Evolutionary conservation across 2,888 invertebrate genomes (phyloP).

Genomic region (Hoplodrina ambigua): DNA sequence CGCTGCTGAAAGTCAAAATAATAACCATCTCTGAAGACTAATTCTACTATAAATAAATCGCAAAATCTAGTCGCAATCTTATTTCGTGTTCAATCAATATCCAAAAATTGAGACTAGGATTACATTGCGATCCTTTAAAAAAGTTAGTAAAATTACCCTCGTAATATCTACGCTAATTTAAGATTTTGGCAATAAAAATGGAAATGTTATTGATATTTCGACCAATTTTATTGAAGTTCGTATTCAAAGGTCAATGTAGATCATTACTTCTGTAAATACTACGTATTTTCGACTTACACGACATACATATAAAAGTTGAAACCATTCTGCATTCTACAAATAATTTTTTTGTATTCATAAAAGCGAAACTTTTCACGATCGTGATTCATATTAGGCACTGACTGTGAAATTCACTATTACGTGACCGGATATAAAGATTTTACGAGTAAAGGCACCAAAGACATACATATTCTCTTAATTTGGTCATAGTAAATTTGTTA

Average conservation of each 20-base stretch:
- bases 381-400: slow-evolving; percentile 51
- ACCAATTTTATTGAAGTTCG: neutral
- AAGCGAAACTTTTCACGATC: slow-evolving; percentile 45
- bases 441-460: slow-evolving; percentile 10
- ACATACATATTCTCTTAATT: slow-evolving; percentile 36
- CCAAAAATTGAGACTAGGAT: too few relatives aligned
- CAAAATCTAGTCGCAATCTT: too few relatives aligned
- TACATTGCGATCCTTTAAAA: too few relatives aligned
- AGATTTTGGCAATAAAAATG: too few relatives aligned
- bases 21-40: too few relatives aligned
- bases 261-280: too few relatives aligned
- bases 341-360: slow-evolving; percentile 32
- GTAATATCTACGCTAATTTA: too few relatives aligned
- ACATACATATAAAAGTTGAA: neutral
- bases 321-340: slow-evolving; percentile 5
- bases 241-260: neutral
- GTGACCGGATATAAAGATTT: slow-evolving; percentile 57
- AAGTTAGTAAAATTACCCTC: too few relatives aligned
- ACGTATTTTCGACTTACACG: neutral
- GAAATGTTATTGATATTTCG: too few relatives aligned
- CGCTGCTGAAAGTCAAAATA: neutral
- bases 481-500: slow-evolving; percentile 28
- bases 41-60: too few relatives aligned
- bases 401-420: slow-evolving; percentile 51
- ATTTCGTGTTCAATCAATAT: too few relatives aligned